phyloP scores from a whole-genome alignment of 2,113 vertebrate species.

The Nymphicus hollandicus region DNA sequence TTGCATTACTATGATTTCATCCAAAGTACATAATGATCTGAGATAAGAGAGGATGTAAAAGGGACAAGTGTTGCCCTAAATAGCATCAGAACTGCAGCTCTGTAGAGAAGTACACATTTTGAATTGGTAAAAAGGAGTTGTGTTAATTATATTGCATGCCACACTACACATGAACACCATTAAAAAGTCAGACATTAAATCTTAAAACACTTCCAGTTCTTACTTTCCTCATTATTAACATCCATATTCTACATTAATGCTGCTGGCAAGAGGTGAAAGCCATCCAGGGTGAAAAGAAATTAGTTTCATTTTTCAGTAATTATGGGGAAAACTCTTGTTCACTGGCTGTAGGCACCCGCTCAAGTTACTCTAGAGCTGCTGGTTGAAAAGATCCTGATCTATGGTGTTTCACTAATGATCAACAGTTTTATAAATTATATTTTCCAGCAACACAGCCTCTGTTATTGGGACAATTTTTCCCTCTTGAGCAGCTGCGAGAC shows the following conservation, averaged over 20 bases:
- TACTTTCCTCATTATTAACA: constrained; percentile 54
- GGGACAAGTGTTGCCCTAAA: neutral
- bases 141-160: neutral
- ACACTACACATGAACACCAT: neutral
- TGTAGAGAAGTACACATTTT: neutral
- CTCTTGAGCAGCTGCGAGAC: neutral
- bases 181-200: constrained; percentile 46
- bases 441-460: constrained; percentile 7
- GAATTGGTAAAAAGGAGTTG: neutral
- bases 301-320: constrained; percentile 65
- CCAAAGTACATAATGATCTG: neutral
- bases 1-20: neutral
- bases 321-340: constrained; percentile 34
- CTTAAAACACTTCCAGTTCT: constrained; percentile 35
- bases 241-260: constrained; percentile 35
- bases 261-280: constrained; percentile 60
- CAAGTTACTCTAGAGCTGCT: constrained; percentile 50
- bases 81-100: neutral
- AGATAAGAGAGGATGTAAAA: neutral
- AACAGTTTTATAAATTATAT: constrained; percentile 51
- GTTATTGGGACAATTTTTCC: constrained; percentile 17
- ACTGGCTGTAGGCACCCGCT: constrained; percentile 36
- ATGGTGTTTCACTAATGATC: constrained; percentile 43
- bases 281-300: constrained; percentile 59
- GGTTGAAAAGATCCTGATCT: constrained; percentile 60